These are phyloP conservation scores for Lypha dubia DNA, from an alignment of 2,888 invertebrate genomes.

Conservation along the genomic window DNA sequence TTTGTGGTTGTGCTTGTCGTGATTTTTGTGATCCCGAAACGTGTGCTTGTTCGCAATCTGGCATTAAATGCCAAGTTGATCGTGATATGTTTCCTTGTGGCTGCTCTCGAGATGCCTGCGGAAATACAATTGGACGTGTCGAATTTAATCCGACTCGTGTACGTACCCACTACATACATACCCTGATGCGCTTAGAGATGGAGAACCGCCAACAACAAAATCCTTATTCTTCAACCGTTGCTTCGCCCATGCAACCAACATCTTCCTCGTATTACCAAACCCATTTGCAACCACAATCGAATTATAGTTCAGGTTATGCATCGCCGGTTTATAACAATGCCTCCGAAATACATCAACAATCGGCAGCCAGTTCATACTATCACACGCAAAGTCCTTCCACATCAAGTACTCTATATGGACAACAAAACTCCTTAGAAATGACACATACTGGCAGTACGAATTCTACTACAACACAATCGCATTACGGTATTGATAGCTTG, in stretches of 20 bases:
- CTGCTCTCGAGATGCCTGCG: conserved; percentile 96
- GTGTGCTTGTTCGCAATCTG: conserved; percentile 96
- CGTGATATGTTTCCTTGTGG: conserved; percentile 98
- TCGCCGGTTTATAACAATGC: conserved; percentile 78
- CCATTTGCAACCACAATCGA: conserved; percentile 79
- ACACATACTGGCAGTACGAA: conserved; percentile 51
- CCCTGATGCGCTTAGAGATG: conserved; percentile 95
- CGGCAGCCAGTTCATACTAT: conserved; percentile 71
- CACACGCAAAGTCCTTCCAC: conserved; percentile 69
- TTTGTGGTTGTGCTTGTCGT: conserved; percentile 96
- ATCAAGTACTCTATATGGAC: conserved; percentile 58
- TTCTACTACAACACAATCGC: conserved; percentile 33
- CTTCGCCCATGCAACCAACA: conserved; percentile 59
- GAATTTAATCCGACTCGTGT: conserved; percentile 98
- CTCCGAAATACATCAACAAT: conserved; percentile 74
- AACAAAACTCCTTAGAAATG: conserved; percentile 64
- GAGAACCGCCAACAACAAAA: conserved; percentile 87
- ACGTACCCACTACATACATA: conserved; percentile 98
- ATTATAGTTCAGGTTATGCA: conserved; percentile 81
- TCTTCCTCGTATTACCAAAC: conserved; percentile 75
- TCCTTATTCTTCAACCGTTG: conserved; percentile 69
- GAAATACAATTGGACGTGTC: conserved; percentile 95
- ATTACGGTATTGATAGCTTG: conserved; percentile 76
- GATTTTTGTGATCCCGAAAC: conserved; percentile 97
- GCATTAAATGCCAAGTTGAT: conserved; percentile 99